phyloP scores from a whole-genome alignment of 2,888 invertebrate genomes.

The Pedicia rivosa region DNA sequence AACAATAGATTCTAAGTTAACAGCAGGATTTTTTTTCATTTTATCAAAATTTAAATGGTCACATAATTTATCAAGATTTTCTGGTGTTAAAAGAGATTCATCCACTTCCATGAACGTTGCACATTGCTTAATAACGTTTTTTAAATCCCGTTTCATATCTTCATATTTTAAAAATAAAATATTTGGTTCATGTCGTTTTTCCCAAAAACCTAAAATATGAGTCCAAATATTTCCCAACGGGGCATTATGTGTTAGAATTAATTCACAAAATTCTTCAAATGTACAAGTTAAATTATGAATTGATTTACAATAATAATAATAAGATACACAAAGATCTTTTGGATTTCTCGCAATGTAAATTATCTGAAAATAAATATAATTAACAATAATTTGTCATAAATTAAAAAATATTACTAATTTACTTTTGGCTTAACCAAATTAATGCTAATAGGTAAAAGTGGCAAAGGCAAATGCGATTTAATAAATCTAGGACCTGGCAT shows the following conservation, averaged over 20 bases:
- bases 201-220: constrained; percentile 54
- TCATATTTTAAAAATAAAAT: constrained; percentile 67
- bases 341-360: constrained; percentile 81
- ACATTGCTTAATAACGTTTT: constrained; percentile 46
- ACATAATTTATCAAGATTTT: constrained; percentile 47
- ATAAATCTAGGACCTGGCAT: constrained; percentile 56
- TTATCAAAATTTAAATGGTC: constrained; percentile 63
- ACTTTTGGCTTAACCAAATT: constrained; percentile 44
- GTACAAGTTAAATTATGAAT: constrained; percentile 47
- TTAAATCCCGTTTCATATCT: constrained; percentile 61
- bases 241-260: constrained; percentile 50
- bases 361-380: constrained; percentile 34
- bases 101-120: constrained; percentile 38
- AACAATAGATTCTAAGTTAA: constrained; percentile 52
- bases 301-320: constrained; percentile 64
- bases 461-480: constrained; percentile 58
- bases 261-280: constrained; percentile 60
- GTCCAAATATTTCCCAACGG: constrained; percentile 48
- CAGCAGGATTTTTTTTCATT: constrained; percentile 67
- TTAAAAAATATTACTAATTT: not conserved
- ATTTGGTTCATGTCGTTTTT: constrained; percentile 48
- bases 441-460: constrained; percentile 49
- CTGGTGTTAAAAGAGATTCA: constrained; percentile 45
- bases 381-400: not conserved
- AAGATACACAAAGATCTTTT: constrained; percentile 80